Evolutionary conservation across 2,888 invertebrate species (phyloP), one percentile per base, ranked within the genome.

Genomic region (Parascotia fuliginaria): DNA sequence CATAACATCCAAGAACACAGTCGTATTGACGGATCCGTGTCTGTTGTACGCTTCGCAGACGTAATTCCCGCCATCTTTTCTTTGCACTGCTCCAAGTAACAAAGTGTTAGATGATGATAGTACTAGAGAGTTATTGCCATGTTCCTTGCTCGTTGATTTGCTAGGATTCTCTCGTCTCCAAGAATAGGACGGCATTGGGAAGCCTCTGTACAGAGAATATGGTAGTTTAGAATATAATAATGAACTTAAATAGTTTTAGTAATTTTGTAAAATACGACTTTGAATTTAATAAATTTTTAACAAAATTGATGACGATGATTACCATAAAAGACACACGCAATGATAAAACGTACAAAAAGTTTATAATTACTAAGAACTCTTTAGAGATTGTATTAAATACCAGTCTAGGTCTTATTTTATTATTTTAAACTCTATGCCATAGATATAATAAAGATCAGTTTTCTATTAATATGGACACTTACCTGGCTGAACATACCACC

Each of bases 41-140:
- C 95, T 94, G 83, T 98, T 96, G 71, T 88, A 93, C 0, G 96
- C 96, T 62, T 95, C 94, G 78, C 98, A 98, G 36, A 95, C 91
- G 79, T 97, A 97, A 50, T 94, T 93, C 0, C 97, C 97, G 22
- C 94, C 95, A 68, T 96, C 95, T 7, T 94, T 93, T 64, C 96
- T 92, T 47, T 94, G 93, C 57, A 96, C 94, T 0, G 95, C 93
- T n/a, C 93, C 94, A 85, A 73, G 93, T 73, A 75, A 93, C 79
- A 95, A 60, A 79, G 76, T 83, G 72, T 81, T 84, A 0, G 88
- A 82, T 0, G 80, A 94, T 75, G 75, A 91, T 34, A 84, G 87
- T 83, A 81, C 68, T 1, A 83, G 70, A 0, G 85, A 83, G 12
- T 43, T 67, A 59, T 94, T 87, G 22, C 58, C 55, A 53, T 85